Evolutionary conservation across 2,888 invertebrate species (phyloP).

Genomic region (Nymphalis c-album): DNA sequence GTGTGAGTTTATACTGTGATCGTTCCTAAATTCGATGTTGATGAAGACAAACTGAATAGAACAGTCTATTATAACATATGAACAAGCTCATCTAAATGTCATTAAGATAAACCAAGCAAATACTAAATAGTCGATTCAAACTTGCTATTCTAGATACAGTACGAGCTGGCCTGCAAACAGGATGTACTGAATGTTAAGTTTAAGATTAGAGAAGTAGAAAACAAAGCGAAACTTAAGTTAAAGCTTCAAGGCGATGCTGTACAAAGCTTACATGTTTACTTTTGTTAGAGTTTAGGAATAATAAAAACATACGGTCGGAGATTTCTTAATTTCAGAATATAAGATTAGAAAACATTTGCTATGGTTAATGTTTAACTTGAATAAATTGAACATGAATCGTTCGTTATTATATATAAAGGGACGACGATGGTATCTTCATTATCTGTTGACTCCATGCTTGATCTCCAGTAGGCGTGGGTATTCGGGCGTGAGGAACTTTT

Average conservation of each 20-base stretch:
- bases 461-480: no score
- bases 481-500: no score
- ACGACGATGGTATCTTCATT: no score
- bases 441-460: no score
- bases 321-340: background rate
- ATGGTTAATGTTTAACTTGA: no score
- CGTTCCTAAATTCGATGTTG: background rate
- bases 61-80: background rate
- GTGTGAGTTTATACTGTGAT: no score
- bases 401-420: no score
- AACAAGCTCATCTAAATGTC: background rate
- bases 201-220: slow-evolving; percentile 12
- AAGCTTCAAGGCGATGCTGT: background rate
- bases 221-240: slow-evolving; percentile 5
- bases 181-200: slow-evolving; percentile 8
- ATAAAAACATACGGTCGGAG: background rate
- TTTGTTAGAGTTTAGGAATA: background rate
- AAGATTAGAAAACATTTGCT: background rate
- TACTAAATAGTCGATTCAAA: background rate
- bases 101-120: slow-evolving; percentile 7
- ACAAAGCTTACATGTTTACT: background rate
- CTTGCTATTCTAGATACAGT: background rate
- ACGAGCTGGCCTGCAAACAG: slow-evolving; percentile 3
- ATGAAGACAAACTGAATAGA: background rate
- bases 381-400: no score